Percentiles rank a stretch among this genome's conserved stretches.
phyloP scores from a whole-genome alignment of 1,140 invertebrate species.

The Doryteuthis pealeii region DNA sequence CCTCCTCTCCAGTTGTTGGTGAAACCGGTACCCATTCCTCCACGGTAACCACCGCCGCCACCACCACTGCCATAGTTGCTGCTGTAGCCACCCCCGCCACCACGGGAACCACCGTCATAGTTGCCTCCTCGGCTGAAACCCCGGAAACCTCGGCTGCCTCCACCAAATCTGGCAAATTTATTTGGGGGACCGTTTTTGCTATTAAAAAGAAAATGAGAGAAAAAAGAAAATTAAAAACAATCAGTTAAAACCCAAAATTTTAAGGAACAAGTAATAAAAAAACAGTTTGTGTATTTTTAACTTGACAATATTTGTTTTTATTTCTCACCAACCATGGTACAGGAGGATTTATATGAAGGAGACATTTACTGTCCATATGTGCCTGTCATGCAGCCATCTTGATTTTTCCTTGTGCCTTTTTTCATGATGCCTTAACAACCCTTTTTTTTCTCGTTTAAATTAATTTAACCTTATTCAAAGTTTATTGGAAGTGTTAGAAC shows the following conservation, averaged over 20 bases:
- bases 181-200: slow-evolving; percentile 17
- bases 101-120: slow-evolving; percentile 21
- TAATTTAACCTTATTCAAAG: no score
- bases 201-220: slow-evolving; percentile 13
- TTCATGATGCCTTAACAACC: no score
- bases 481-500: no score
- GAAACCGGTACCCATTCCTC: not conserved
- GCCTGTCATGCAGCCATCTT: no score
- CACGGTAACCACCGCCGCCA: slow-evolving; percentile 15
- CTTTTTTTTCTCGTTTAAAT: no score
- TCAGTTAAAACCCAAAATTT: not conserved
- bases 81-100: slow-evolving; percentile 19
- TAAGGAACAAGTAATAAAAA: not conserved
- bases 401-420: no score
- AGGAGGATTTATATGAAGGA: no score
- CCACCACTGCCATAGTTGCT: slow-evolving; percentile 24
- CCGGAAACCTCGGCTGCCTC: slow-evolving; percentile 17
- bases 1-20: slow-evolving; percentile 23
- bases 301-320: no score
- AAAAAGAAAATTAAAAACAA: slow-evolving; percentile 8
- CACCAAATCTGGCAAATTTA: slow-evolving; percentile 25
- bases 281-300: no score
- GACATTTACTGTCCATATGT: no score
- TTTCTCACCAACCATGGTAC: no score
- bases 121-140: slow-evolving; percentile 22